phyloP scores from a whole-genome alignment of 2,888 invertebrate species.

The Mantis religiosa region DNA sequence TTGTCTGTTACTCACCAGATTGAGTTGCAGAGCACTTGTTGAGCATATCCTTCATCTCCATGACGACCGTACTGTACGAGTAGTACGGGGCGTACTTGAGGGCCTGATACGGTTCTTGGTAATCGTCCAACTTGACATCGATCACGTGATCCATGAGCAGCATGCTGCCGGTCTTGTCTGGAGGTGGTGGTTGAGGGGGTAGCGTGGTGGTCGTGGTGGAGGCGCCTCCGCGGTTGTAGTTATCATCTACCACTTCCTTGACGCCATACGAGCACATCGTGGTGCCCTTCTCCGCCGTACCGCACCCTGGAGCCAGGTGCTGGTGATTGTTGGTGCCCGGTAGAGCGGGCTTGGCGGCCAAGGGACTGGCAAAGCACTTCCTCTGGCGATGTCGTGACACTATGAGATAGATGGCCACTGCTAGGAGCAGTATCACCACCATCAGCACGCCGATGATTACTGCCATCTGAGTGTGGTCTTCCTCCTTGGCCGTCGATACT shows the following conservation, averaged over 20 bases:
- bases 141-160: constrained; percentile 44
- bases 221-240: constrained; percentile 43
- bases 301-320: constrained; percentile 50
- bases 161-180: constrained; percentile 50
- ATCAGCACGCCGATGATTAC: constrained; percentile 72
- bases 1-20: constrained; percentile 31
- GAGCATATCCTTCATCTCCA: constrained; percentile 68
- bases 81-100: constrained; percentile 71
- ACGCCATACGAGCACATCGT: constrained; percentile 52
- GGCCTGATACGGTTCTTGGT: constrained; percentile 76
- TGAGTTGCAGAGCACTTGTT: constrained; percentile 35
- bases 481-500: constrained; percentile 61
- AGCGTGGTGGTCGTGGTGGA: constrained; percentile 49
- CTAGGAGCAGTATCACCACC: constrained; percentile 67
- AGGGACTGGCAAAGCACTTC: constrained; percentile 68
- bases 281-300: constrained; percentile 45
- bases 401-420: constrained; percentile 67
- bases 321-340: constrained; percentile 40
- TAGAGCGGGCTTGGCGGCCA: constrained; percentile 55
- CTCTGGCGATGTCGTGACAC: constrained; percentile 66
- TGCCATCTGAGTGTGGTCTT: constrained; percentile 71
- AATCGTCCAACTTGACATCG: constrained; percentile 65
- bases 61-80: constrained; percentile 69
- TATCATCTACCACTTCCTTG: constrained; percentile 55
- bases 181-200: constrained; percentile 34